Base-by-base conservation (phyloP, 2,113 vertebrate genomes). In the Otolemur garnettii region DNA sequence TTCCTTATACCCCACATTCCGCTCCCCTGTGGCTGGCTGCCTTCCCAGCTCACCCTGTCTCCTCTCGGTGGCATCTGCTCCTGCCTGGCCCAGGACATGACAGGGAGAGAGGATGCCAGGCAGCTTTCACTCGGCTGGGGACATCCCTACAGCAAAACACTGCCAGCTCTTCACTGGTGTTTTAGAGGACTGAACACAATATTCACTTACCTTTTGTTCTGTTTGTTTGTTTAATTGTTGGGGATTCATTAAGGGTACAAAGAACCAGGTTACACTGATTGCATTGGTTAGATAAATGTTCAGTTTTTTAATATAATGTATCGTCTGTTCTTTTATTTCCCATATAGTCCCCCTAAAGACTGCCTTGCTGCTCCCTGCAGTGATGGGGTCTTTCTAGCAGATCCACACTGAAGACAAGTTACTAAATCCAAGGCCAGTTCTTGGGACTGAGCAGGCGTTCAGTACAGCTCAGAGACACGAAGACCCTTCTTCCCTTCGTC, bases 31-130 rank as follows among this genome's bases (percentile, higher is more conserved):
- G 1, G 30, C 68, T 9, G 1, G 30, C 68, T 5, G 2, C 15
- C 72, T 45, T 42, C 22, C 50, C 22, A 4, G 30, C 0, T 18
- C 53, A 24, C 33, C 22, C 18, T 5, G 62, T 17, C 12, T 15
- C 30, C 42, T 21, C 15, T 5, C 19, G 2, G 68, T 0, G 26
- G 68, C 2, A 17, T 12, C 75, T 22, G 15, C 38, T 60, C 26
- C 33, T 64, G 59, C 19, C 10, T 59, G 1, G 2, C 2, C 26
- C 5, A n/a, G 26, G 14, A 21, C 77, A 4, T 0, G 28, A 24
- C 6, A 4, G 13, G 38, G 8, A 59, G 15, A 6, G 30, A 57
- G 18, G 69, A 26, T 10, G 7, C 0, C 6, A 5, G 17, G 22
- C 8, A 35, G n/a, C 64, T 78, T 24, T 1, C 30, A 14, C 10